A percentile compares a stretch with the other conserved stretches of the same genome.
These are phyloP conservation scores for Arrhamphus sclerolepis DNA, from an alignment of 2,797 vertebrate genomes.

Conservation along the genomic window DNA sequence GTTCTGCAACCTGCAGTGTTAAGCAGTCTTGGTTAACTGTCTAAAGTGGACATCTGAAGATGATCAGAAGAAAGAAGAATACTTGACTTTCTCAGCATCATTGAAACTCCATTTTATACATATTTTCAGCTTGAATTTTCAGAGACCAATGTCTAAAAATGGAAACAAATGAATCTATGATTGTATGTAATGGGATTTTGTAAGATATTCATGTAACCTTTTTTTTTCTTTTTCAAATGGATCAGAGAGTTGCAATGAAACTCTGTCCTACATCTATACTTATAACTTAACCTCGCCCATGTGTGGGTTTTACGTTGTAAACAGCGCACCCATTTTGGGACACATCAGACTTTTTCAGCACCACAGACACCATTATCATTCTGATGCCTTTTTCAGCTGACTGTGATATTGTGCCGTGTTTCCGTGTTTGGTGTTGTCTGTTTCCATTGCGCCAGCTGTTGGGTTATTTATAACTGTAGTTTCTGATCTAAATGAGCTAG, in stretches of 20 bases:
- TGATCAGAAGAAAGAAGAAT: no score
- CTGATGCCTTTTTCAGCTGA: slow-evolving; percentile 55
- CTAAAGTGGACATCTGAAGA: no score
- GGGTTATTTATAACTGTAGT: slow-evolving; percentile 79
- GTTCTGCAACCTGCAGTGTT: no score
- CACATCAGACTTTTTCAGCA: slow-evolving; percentile 39
- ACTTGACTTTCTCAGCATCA: no score
- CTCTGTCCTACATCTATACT: slow-evolving; percentile 29
- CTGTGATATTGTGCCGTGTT: slow-evolving; percentile 64
- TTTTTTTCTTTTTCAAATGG: slow-evolving; percentile 2
- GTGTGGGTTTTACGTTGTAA: slow-evolving; percentile 42
- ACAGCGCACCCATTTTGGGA: slow-evolving; percentile 57
- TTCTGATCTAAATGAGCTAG: slow-evolving; percentile 76
- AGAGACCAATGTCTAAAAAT: no score
- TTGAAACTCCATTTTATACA: no score
- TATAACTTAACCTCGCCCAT: slow-evolving; percentile 28
- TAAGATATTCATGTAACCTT: slow-evolving; percentile 14
- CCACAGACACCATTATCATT: slow-evolving; percentile 69
- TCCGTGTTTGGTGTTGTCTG: slow-evolving; percentile 73
- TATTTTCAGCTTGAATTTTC: no score
- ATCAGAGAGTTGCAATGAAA: slow-evolving; percentile 11
- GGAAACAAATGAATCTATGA: no score
- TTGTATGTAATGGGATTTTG: no score
- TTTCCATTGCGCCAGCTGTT: slow-evolving; percentile 75
- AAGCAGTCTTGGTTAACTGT: no score